phyloP scores from a whole-genome alignment of 2,797 vertebrate species.

The Silurus lanzhouensis region DNA sequence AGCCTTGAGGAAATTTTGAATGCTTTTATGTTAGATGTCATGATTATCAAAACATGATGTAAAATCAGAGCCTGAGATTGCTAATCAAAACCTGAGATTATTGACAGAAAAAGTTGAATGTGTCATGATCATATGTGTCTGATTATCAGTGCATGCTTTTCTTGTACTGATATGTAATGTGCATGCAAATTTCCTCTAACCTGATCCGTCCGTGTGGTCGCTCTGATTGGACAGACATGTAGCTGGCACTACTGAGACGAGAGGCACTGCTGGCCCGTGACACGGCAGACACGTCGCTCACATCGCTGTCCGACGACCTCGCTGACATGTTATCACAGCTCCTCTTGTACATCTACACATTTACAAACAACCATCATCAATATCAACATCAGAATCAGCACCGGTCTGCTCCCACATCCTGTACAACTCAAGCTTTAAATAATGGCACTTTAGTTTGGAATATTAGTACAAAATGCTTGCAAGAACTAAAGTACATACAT shows the following conservation, averaged over 20 bases:
- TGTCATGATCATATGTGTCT: not conserved
- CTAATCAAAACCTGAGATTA: not conserved
- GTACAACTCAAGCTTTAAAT: not conserved
- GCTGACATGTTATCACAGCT: constrained; percentile 97
- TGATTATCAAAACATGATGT: not conserved
- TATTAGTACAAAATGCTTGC: not conserved
- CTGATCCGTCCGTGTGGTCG: constrained; percentile 89
- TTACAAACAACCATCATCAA: not conserved
- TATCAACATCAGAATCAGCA: not conserved
- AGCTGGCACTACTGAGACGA: constrained; percentile 97
- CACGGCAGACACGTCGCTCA: constrained; percentile 92
- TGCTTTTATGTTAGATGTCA: too few species aligned
- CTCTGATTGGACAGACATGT: constrained; percentile 98
- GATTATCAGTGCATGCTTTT: not conserved
- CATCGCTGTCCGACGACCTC: constrained; percentile 94
- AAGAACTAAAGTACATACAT: not conserved
- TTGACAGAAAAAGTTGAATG: not conserved
- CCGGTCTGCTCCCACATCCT: not conserved
- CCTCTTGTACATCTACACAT: constrained; percentile 77
- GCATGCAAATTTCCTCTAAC: constrained; percentile 70
- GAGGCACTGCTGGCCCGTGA: constrained; percentile 98
- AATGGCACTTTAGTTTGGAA: not conserved
- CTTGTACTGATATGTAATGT: not conserved
- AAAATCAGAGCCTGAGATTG: not conserved
- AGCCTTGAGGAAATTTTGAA: not conserved